Conservation (phyloP, 2,888 invertebrate genomes). For the Spilarctia lutea region DNA sequence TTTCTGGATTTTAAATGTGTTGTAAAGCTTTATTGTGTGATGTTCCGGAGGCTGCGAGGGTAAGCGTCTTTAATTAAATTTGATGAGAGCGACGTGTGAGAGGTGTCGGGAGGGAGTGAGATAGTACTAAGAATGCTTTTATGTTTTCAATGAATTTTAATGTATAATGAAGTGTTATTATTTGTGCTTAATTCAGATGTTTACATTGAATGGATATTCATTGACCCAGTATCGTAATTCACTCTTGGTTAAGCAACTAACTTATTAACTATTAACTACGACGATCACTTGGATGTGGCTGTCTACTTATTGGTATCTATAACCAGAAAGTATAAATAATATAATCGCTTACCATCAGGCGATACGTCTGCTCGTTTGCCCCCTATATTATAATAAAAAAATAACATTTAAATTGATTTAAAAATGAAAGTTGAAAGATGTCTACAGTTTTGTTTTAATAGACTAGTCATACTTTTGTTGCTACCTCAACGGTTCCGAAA, state of each 20-base stretch:
- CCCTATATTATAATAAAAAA: no score
- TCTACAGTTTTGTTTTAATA: no score
- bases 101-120: neutral
- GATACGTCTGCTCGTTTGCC: no score
- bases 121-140: conserved; percentile 1
- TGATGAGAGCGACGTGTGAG: conserved; percentile 11
- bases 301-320: neutral
- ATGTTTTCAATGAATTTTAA: conserved; percentile 36
- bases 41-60: conserved; percentile 26
- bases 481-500: no score
- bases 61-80: conserved; percentile 40
- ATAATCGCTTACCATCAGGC: no score
- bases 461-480: no score
- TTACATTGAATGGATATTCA: neutral
- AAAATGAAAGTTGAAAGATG: no score
- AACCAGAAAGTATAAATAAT: no score
- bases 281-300: neutral
- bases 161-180: conserved; percentile 4
- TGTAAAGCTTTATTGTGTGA: conserved; percentile 47
- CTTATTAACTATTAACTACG: neutral
- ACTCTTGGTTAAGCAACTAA: neutral
- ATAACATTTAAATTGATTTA: no score
- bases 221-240: neutral
- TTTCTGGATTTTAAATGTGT: conserved; percentile 54
- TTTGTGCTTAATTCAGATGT: neutral